Evolutionary conservation across 2,797 vertebrate genomes (phyloP).

Genomic region (Decapterus maruadsi): DNA sequence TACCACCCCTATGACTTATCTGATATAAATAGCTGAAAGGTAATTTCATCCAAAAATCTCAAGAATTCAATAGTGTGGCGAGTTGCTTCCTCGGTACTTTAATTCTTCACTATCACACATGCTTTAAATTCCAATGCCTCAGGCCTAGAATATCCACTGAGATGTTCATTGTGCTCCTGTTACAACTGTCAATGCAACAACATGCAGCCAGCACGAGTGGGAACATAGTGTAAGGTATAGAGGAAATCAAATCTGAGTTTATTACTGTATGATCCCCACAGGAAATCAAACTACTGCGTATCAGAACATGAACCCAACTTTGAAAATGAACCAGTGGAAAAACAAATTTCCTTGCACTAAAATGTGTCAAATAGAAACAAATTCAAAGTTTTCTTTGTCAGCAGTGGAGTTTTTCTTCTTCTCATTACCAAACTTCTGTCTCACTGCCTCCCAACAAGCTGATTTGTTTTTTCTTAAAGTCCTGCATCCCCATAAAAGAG

Average conservation of each 20-base stretch:
- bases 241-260: conserved; percentile 24
- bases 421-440: conserved; percentile 31
- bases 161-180: not conserved
- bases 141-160: no score
- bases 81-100: no score
- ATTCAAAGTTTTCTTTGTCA: not conserved
- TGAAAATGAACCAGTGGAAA: not conserved
- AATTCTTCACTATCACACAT: no score
- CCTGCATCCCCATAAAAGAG: conserved; percentile 12
- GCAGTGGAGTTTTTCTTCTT: not conserved
- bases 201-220: not conserved
- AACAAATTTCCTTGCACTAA: not conserved
- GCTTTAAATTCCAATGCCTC: no score
- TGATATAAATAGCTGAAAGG: no score
- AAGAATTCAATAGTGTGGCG: no score
- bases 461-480: not conserved
- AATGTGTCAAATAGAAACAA: conserved; percentile 22
- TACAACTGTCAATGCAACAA: not conserved
- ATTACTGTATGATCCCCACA: not conserved
- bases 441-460: conserved; percentile 15
- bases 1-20: no score
- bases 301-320: conserved; percentile 1
- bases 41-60: no score
- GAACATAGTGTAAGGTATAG: not conserved
- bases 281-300: conserved; percentile 5